These are phyloP conservation scores for Zosterops japonicus DNA, from an alignment of 2,113 vertebrate genomes.

Conservation along the genomic window DNA sequence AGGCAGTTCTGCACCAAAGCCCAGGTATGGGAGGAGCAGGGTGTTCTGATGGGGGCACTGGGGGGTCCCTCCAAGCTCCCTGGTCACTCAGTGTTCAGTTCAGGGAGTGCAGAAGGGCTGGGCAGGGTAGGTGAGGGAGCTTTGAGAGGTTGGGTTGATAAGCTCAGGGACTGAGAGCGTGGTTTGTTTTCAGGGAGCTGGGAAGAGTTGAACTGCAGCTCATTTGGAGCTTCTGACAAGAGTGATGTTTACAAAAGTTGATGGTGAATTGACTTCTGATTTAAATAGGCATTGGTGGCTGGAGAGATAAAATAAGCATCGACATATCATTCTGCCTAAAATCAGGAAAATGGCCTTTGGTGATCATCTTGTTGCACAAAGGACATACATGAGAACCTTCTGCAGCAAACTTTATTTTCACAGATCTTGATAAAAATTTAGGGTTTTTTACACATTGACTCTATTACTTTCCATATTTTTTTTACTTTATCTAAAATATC, in stretches of 20 bases:
- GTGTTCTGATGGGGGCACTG: neutral
- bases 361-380: neutral
- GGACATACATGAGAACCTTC: neutral
- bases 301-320: neutral
- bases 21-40: neutral
- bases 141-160: neutral
- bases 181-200: neutral
- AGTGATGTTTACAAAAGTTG: constrained; percentile 13
- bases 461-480: neutral
- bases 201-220: neutral
- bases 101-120: neutral
- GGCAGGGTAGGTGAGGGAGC: neutral
- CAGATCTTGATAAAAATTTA: neutral
- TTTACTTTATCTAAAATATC: neutral
- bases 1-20: neutral
- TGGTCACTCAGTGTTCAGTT: neutral
- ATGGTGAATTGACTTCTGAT: constrained; percentile 22
- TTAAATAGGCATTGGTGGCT: neutral
- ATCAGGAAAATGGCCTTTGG: neutral
- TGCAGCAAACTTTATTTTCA: neutral
- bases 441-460: rapidly evolving
- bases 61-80: neutral
- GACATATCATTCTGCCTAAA: neutral
- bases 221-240: neutral
- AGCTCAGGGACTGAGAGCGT: too few relatives aligned